Conservation (phyloP, 2,888 invertebrate genomes). For the Lacanobia wlatinum region DNA sequence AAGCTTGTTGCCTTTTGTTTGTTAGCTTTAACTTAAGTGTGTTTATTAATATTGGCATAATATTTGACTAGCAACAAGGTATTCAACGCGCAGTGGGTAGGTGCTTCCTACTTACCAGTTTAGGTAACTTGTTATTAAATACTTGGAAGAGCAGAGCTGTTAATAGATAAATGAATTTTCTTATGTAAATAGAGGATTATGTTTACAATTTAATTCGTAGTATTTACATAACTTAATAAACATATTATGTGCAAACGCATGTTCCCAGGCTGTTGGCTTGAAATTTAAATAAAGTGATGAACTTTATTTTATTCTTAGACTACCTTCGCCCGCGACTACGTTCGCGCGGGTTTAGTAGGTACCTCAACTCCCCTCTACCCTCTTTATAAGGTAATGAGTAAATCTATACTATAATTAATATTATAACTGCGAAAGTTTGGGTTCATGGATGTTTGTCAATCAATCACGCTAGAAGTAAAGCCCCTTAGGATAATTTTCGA, state of each 20-base stretch:
- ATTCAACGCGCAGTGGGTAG: constrained; percentile 17
- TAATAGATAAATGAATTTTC: constrained; percentile 39
- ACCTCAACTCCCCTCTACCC: too few species aligned
- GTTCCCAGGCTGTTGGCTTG: background rate
- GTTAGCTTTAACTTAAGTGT: constrained; percentile 51
- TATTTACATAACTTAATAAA: constrained; percentile 29
- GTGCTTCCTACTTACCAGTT: constrained; percentile 42
- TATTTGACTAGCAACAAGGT: constrained; percentile 49
- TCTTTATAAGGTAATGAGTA: too few species aligned
- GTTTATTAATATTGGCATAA: constrained; percentile 48
- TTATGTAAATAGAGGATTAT: constrained; percentile 28
- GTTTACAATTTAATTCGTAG: constrained; percentile 47
- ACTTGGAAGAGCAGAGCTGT: constrained; percentile 12
- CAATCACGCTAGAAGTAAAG: too few species aligned
- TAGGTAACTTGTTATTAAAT: constrained; percentile 29
- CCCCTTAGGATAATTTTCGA: too few species aligned
- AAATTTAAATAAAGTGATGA: constrained; percentile 23
- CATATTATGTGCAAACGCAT: constrained; percentile 34
- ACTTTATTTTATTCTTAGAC: constrained; percentile 16
- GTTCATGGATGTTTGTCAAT: too few species aligned
- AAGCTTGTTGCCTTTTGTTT: constrained; percentile 42
- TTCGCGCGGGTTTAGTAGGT: too few species aligned
- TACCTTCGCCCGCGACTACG: too few species aligned
- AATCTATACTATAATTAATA: too few species aligned
- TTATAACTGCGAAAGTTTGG: too few species aligned